Evolutionary conservation across 1,140 invertebrate species (phyloP).

Genomic region (Rhopalosiphum padi): DNA sequence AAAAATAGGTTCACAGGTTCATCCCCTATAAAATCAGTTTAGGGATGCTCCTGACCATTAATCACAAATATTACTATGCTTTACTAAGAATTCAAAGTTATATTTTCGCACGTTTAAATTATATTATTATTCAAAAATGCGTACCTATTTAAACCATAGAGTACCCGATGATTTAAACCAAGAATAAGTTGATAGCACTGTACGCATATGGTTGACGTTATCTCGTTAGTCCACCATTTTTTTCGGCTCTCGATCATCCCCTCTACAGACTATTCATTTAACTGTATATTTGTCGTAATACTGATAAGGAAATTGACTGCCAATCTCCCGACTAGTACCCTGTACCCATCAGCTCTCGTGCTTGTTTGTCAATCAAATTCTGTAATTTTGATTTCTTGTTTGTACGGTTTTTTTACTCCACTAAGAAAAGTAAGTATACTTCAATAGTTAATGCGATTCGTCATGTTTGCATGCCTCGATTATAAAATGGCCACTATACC

Average conservation of each 20-base stretch:
- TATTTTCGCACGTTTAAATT: too few species aligned
- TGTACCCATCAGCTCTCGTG: background rate
- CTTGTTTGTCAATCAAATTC: background rate
- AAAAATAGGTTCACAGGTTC: too few species aligned
- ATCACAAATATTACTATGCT: too few species aligned
- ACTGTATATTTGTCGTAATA: background rate
- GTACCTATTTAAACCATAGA: too few species aligned
- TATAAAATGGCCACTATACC: background rate
- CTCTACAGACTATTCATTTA: too few species aligned
- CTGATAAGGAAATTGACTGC: background rate
- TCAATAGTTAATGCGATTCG: background rate
- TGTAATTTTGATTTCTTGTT: background rate
- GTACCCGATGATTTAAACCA: background rate
- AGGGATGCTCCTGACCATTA: too few species aligned
- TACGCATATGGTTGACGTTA: background rate
- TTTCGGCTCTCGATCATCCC: background rate
- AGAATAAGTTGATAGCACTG: constrained; percentile 1
- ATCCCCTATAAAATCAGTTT: too few species aligned
- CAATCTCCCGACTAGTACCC: background rate
- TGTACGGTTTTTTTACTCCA: background rate
- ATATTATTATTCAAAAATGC: too few species aligned
- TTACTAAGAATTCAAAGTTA: too few species aligned
- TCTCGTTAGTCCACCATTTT: constrained; percentile 9
- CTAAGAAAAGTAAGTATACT: background rate
- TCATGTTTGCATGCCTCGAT: background rate